These are phyloP conservation scores for Synergus japonicus DNA, from an alignment of 2,888 invertebrate species.

Conservation along the genomic window DNA sequence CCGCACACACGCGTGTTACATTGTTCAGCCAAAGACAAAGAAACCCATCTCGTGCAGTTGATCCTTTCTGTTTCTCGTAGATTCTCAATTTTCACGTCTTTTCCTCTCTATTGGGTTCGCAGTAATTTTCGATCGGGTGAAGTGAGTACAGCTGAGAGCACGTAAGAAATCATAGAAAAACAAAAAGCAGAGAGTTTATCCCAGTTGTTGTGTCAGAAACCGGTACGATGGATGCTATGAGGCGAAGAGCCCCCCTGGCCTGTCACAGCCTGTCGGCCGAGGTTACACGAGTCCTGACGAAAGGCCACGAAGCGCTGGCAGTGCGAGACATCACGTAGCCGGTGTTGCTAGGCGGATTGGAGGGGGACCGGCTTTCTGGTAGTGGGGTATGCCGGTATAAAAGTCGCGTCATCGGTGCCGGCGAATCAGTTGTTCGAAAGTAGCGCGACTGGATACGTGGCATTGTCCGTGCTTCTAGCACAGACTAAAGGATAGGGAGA, in stretches of 20 bases:
- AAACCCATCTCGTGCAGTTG: constrained; percentile 5
- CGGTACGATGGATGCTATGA: constrained; percentile 1
- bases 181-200: background rate
- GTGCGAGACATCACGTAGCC: constrained; percentile 73
- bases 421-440: constrained; percentile 68
- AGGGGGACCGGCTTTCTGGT: constrained; percentile 51
- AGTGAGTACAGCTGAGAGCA: constrained; percentile 14
- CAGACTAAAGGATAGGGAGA: constrained; percentile 5
- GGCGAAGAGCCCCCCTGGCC: background rate
- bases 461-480: background rate
- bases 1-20: background rate
- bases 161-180: constrained; percentile 21
- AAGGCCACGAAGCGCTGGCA: constrained; percentile 57
- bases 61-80: background rate
- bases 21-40: background rate
- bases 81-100: background rate
- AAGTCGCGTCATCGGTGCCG: constrained; percentile 71
- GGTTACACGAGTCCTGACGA: constrained; percentile 55
- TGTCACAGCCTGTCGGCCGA: constrained; percentile 45
- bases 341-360: constrained; percentile 74
- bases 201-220: constrained; percentile 6
- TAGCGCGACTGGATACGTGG: constrained; percentile 37
- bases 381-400: constrained; percentile 64
- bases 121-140: background rate
- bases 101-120: background rate